These are phyloP conservation scores for Onthophagus taurus DNA, from an alignment of 1,140 invertebrate genomes.

Conservation along the genomic window DNA sequence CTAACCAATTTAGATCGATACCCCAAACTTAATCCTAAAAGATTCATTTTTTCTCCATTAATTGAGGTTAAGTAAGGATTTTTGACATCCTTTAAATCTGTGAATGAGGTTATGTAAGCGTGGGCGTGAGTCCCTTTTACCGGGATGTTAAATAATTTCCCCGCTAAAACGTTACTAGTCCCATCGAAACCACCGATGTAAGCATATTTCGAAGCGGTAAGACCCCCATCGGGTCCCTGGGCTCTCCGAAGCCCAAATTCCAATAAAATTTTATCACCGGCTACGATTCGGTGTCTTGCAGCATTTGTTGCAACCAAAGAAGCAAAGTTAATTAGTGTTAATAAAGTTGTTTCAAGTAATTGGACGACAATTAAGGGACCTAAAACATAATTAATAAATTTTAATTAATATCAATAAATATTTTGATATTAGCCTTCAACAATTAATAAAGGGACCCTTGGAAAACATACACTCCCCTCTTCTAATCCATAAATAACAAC, in stretches of 20 bases:
- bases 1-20: conserved; percentile 65
- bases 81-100: conserved; percentile 60
- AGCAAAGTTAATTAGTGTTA: conserved; percentile 95
- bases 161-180: conserved; percentile 96
- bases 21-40: conserved; percentile 56
- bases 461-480: conserved; percentile 97
- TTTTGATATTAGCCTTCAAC: too few relatives aligned
- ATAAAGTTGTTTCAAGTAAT: conserved; percentile 90
- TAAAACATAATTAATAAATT: too few relatives aligned
- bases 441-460: conserved; percentile 84
- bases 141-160: conserved; percentile 96
- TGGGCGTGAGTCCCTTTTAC: conserved; percentile 97
- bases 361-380: conserved; percentile 94
- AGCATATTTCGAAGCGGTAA: conserved; percentile 96
- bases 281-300: conserved; percentile 87
- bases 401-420: too few relatives aligned
- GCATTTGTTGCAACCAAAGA: conserved; percentile 98
- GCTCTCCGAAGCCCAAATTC: conserved; percentile 97
- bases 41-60: conserved; percentile 53
- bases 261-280: conserved; percentile 75
- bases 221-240: conserved; percentile 95
- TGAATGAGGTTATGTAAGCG: conserved; percentile 94
- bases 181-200: conserved; percentile 98
- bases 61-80: conserved; percentile 52
- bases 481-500: conserved; percentile 83